These are phyloP conservation scores for Neosilurus mollespiculum DNA, from an alignment of 2,797 vertebrate species.

Conservation along the genomic window DNA sequence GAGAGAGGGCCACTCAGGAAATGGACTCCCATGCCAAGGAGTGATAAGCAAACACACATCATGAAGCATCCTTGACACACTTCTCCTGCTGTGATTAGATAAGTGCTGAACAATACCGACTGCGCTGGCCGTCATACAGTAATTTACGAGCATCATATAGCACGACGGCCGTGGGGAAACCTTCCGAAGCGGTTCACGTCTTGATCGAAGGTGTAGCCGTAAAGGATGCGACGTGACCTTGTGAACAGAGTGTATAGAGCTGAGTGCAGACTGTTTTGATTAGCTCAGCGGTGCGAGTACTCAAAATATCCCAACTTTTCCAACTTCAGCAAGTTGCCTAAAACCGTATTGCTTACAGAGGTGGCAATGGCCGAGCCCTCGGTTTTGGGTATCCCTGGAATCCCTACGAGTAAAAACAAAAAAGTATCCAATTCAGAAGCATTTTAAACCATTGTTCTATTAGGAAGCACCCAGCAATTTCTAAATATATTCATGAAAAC, in stretches of 20 bases:
- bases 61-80: conserved; percentile 44
- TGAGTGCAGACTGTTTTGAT: neutral
- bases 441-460: neutral
- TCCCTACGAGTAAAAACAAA: neutral
- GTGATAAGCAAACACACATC: conserved; percentile 69
- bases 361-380: neutral
- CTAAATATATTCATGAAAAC: neutral
- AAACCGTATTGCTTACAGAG: neutral
- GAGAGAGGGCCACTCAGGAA: conserved; percentile 62
- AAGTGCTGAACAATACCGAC: conserved; percentile 45
- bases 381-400: neutral
- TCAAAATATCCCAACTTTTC: neutral
- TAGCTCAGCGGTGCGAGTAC: neutral
- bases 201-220: neutral
- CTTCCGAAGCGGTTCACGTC: conserved; percentile 11
- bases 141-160: conserved; percentile 31
- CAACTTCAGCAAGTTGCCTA: neutral
- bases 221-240: neutral
- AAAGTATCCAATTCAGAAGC: neutral
- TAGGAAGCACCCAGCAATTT: neutral
- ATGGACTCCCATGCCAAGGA: conserved; percentile 62
- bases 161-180: neutral
- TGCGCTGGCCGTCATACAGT: conserved; percentile 12
- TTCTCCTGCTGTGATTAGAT: conserved; percentile 51
- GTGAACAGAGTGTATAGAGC: neutral